Conservation (phyloP, 1,140 invertebrate species). For the Aplysia californica region DNA sequence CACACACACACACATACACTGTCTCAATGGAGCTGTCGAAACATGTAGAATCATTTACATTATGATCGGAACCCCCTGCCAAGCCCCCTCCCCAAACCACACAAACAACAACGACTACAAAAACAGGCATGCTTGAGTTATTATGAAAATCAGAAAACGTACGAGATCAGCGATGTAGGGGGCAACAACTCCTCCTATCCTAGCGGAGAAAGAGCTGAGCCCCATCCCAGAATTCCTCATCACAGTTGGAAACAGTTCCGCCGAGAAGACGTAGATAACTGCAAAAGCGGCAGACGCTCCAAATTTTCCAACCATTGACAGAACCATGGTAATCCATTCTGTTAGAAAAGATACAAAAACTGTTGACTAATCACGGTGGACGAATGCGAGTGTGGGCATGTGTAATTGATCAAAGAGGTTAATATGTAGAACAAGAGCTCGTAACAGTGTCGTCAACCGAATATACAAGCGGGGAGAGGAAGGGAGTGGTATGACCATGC, state of each 20-base stretch:
- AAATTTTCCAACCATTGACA: conserved; percentile 53
- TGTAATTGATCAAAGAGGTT: background rate
- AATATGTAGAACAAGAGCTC: background rate
- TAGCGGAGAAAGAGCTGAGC: conserved; percentile 79
- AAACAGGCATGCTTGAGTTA: background rate
- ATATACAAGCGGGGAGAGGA: too few species aligned
- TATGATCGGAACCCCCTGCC: too few species aligned
- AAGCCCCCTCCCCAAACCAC: background rate
- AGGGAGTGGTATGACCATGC: background rate
- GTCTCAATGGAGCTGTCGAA: background rate
- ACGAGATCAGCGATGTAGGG: conserved; percentile 69
- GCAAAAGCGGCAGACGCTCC: conserved; percentile 65
- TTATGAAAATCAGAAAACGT: conserved; percentile 8
- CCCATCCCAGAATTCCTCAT: conserved; percentile 87
- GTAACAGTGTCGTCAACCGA: background rate
- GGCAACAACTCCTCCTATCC: conserved; percentile 81
- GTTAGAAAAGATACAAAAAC: conserved; percentile 31
- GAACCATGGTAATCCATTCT: conserved; percentile 37
- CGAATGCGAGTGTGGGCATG: background rate
- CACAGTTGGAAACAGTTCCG: conserved; percentile 88
- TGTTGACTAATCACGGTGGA: background rate
- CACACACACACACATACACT: background rate
- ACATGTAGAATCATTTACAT: background rate
- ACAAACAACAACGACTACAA: background rate
- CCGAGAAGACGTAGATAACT: conserved; percentile 83